These are phyloP conservation scores for Silvanus unidentatus DNA, from an alignment of 2,888 invertebrate species.

Conservation along the genomic window DNA sequence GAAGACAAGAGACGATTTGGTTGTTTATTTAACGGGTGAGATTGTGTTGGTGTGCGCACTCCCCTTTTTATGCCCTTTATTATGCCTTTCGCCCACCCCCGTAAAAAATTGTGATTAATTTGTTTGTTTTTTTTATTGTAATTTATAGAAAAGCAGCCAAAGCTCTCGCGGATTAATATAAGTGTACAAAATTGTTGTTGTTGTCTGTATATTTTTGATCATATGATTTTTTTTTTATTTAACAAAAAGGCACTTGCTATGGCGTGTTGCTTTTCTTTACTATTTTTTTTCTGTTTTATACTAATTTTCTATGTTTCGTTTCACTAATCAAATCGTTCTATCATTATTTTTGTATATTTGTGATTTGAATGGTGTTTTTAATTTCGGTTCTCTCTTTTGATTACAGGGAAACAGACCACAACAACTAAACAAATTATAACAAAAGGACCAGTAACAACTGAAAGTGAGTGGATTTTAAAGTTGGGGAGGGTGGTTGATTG, in stretches of 20 bases:
- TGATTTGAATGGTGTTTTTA: constrained; percentile 2
- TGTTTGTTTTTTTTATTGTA: no score
- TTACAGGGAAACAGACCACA: constrained; percentile 36
- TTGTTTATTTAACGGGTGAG: constrained; percentile 17
- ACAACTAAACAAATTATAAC: constrained; percentile 30
- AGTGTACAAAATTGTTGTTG: no score
- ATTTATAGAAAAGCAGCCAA: no score
- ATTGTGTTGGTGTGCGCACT: constrained; percentile 45
- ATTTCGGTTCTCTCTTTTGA: constrained; percentile 18
- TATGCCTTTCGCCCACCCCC: constrained; percentile 12
- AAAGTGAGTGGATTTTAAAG: constrained; percentile 23
- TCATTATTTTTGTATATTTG: neutral
- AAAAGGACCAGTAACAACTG: constrained; percentile 36
- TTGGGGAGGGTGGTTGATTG: no score
- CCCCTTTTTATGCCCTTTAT: constrained; percentile 14
- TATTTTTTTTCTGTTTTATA: constrained; percentile 12
- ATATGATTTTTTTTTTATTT: constrained; percentile 3
- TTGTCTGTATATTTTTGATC: neutral
- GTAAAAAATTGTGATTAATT: constrained; percentile 7
- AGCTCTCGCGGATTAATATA: no score
- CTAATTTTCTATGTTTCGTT: neutral
- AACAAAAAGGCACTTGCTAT: constrained; percentile 23
- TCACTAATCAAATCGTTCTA: neutral
- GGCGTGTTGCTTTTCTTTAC: constrained; percentile 21
- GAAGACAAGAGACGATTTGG: no score